Evolutionary conservation across 2,888 invertebrate genomes (phyloP), one percentile per base, ranked within the genome.

Genomic region (Cremastinae sp.): DNA sequence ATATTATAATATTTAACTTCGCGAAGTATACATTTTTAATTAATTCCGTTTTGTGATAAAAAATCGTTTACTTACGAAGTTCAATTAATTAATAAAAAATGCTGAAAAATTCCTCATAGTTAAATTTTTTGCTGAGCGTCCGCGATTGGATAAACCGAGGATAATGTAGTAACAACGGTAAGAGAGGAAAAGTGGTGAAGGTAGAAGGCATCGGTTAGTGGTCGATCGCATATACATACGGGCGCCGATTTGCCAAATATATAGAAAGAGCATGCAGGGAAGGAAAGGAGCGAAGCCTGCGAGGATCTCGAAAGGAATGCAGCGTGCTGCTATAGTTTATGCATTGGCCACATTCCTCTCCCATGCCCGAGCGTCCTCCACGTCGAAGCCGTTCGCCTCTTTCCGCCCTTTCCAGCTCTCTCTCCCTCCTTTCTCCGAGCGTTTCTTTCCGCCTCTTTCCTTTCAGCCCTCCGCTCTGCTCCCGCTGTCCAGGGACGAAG

Each of bases 261-360:
- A 87, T 28, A 28, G 28, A 28, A 28, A 28, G 28, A 28, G 28
- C 28, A 28, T 84, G 76, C 83, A 83, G 10, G 39, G 20, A 20
- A 37, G 39, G 22, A 22, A 51, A 22, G 22, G 59, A 39, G 69
- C 64, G 55, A 73, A 69, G 59, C 74, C 73, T 73, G 59, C 28
- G 28, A 71, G 74, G 75, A 70, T 59, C 77, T 81, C 69, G 76
- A 79, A 86, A 79, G 86, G 86, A 85, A 87, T 87, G 86, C 83
- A 73, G 83, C 28, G 28, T 28, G 80, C 84, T 83, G 86, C 85
- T 88, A 88, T 87, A 88, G 87, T 87, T 86, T 86, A 87, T 88
- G 88, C 87, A 86, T 88, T 85, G 85, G 86, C 87, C 88, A 87
- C 88, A 88, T 88, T 88, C 88, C 87, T 86, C 88, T 88, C 88